These are phyloP conservation scores for Charadrius vociferus DNA, from an alignment of 2,113 vertebrate species.

Conservation along the genomic window DNA sequence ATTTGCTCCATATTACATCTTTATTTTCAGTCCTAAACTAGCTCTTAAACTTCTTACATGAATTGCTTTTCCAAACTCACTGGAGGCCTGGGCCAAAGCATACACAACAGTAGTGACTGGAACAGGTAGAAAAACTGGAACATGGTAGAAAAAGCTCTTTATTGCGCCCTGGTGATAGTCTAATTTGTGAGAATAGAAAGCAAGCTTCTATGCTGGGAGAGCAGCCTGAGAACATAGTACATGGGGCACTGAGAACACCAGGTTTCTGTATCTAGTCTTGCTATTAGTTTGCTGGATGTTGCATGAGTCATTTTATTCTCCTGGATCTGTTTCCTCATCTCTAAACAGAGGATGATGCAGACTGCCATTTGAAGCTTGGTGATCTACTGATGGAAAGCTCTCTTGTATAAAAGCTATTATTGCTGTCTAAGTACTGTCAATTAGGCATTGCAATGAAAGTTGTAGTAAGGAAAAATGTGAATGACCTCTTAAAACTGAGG, in stretches of 20 bases:
- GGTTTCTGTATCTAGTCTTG: background rate
- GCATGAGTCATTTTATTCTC: background rate
- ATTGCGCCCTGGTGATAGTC: background rate
- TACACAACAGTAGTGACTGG: background rate
- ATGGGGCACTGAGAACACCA: background rate
- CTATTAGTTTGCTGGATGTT: background rate
- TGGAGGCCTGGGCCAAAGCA: background rate
- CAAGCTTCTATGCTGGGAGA: background rate
- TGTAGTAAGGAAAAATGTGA: background rate
- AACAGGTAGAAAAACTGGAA: background rate
- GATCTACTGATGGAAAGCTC: background rate
- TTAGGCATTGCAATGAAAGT: background rate
- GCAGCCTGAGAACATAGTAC: background rate
- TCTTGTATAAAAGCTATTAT: background rate
- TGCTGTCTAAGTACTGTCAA: background rate
- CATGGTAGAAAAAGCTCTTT: background rate
- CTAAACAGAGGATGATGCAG: background rate
- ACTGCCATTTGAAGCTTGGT: background rate
- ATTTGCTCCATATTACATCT: background rate
- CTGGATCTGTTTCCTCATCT: background rate
- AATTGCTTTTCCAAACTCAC: background rate
- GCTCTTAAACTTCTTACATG: background rate
- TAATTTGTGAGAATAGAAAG: background rate
- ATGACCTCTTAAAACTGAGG: background rate
- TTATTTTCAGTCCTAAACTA: conserved; percentile 13